These are phyloP conservation scores for Coelopa frigida DNA, from an alignment of 1,140 invertebrate species.

Conservation along the genomic window DNA sequence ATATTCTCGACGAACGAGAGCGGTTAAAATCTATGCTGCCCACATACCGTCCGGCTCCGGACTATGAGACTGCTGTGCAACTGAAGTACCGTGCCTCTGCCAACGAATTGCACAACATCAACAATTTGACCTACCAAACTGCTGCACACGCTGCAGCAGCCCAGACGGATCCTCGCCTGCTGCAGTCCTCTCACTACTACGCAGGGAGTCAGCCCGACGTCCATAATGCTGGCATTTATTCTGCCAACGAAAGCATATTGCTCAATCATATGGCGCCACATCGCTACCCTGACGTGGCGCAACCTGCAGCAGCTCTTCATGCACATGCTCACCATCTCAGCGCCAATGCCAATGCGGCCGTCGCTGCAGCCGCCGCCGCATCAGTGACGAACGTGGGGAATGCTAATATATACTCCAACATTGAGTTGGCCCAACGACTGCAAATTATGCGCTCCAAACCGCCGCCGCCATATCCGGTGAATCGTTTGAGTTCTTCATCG, in stretches of 20 bases:
- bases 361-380: conserved; percentile 4
- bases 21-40: conserved; percentile 63
- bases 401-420: background rate
- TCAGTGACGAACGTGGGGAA: conserved; percentile 16
- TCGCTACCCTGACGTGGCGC: conserved; percentile 53
- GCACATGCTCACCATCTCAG: conserved; percentile 24
- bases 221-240: conserved; percentile 28
- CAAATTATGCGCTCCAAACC: conserved; percentile 68
- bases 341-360: conserved; percentile 11
- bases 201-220: conserved; percentile 41
- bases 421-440: conserved; percentile 46
- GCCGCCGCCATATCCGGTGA: conserved; percentile 73
- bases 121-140: conserved; percentile 41
- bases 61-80: conserved; percentile 89
- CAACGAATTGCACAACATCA: conserved; percentile 40
- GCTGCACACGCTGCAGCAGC: conserved; percentile 16
- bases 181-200: conserved; percentile 23
- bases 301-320: conserved; percentile 47
- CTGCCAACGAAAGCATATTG: conserved; percentile 28
- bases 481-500: conserved; percentile 64
- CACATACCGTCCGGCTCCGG: conserved; percentile 83
- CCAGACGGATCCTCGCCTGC: conserved; percentile 20
- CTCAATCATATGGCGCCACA: conserved; percentile 33
- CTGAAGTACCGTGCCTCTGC: conserved; percentile 60
- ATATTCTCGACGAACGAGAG: conserved; percentile 26